These are phyloP conservation scores for Danaus melanippus DNA, from an alignment of 1,140 invertebrate genomes.

Conservation along the genomic window DNA sequence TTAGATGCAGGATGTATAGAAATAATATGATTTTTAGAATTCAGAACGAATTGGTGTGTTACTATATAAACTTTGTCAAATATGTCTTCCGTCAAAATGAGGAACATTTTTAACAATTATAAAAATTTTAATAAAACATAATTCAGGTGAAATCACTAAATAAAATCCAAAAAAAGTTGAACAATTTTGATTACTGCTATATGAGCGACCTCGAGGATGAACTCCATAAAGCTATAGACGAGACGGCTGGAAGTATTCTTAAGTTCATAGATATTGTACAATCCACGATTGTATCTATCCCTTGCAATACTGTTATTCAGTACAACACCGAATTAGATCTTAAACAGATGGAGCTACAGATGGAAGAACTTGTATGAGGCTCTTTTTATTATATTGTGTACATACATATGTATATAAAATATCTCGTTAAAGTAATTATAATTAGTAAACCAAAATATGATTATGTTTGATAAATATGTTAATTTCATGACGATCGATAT, in stretches of 20 bases:
- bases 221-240: slow-evolving; percentile 29
- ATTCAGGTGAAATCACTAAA: slow-evolving; percentile 25
- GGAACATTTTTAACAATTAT: neutral
- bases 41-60: slow-evolving; percentile 29
- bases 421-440: too few relatives aligned
- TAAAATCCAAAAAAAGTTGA: slow-evolving; percentile 27
- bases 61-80: too few relatives aligned
- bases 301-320: slow-evolving; percentile 15
- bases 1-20: slow-evolving; percentile 41
- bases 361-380: slow-evolving; percentile 39
- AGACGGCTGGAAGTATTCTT: slow-evolving; percentile 27
- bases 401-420: too few relatives aligned
- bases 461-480: too few relatives aligned
- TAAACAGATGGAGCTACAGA: slow-evolving; percentile 39
- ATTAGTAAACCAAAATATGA: too few relatives aligned
- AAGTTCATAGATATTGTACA: slow-evolving; percentile 39
- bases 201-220: slow-evolving; percentile 28
- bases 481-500: too few relatives aligned
- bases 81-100: too few relatives aligned
- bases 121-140: too few relatives aligned
- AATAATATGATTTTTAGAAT: slow-evolving; percentile 45
- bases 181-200: slow-evolving; percentile 26
- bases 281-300: slow-evolving; percentile 4
- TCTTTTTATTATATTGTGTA: slow-evolving; percentile 1
- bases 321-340: slow-evolving; percentile 42